Base-by-base conservation (phyloP, 1,140 invertebrate species). In the Phthorimaea operculella region DNA sequence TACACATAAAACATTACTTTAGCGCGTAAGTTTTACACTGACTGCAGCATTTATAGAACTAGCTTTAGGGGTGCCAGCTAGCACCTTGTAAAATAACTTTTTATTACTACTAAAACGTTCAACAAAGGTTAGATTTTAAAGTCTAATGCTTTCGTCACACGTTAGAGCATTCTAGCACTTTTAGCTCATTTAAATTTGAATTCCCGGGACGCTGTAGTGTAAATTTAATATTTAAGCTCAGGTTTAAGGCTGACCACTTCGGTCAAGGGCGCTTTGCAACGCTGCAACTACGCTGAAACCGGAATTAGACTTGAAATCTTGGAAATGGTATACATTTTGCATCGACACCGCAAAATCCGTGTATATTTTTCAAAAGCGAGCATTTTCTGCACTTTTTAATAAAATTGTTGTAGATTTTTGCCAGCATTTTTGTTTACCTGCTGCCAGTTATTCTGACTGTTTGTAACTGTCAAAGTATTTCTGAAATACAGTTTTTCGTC, bases 261-360 rank as follows among this genome's bases (percentile, higher is more conserved):
- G 61, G 64, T 63, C 64, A 66, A 66, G 64, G 64, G 64, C 64
- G 44, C 34, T 16, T 12, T 63, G 64, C 61, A 58, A 54, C 57
- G 58, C 42, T 66, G 60, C 64, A 66, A 54, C 16, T n/a, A 16
- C 44, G 44, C n/a, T 16, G 1, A n/a, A 2, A 47, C 36, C 44
- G 8, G 16, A 47, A 16, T 59, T 42, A 33, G 55, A 59, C 58
- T 52, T 54, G 54, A 59, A 33, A 21, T 4, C n/a, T n/a, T 28
- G 15, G 8, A 9, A 47, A 8, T 4, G 9, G 15, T 4, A 15
- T 15, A 10, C 36, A 39, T 39, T 39, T 39, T 39, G 36, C 36
- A 39, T 39, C n/a, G n/a, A 39, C 36, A 39, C 3, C 1, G 36
- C 1, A 39, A 39, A 28, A 28, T 28, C 21, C 21, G 21, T 6